Evolutionary conservation across 2,888 invertebrate genomes (phyloP), one percentile per base, ranked within the genome.

Genomic region (Drosophila robusta): DNA sequence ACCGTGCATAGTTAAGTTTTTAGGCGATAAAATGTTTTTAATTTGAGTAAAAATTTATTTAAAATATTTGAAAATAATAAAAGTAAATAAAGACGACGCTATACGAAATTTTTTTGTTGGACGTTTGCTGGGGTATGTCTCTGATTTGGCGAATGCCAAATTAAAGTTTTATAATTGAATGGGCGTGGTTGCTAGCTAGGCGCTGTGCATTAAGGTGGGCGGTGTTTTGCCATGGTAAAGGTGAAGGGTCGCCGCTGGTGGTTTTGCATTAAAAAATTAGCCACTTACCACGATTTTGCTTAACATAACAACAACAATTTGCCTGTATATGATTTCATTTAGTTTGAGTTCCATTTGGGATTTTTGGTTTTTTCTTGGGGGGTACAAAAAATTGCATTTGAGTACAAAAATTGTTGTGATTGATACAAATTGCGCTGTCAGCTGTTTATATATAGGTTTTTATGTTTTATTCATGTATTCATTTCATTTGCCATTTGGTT

Each of bases 221-320:
- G 42, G 73, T 44, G 64, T 49, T 14, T 42, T 50, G 51, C 14
- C n/a, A 9, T 9, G 34, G 39, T 42, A 32, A 29, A 8, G 32
- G 32, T 39, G 24, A 16, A 52, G 42, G 34, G 42, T 26, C 38
- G 60, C 39, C 66, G 50, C 62, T 61, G 49, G 60, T 66, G 67
- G 73, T 70, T 55, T 55, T 71, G 67, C 75, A 65, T 80, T 80
- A 70, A 78, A 85, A 80, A 85, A 74, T 70, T 87, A 78, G 76
- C 81, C 89, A 89, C 89, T 89, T 89, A 89, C 89, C 89, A 89
- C 82, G 57, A 67, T 56, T 58, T 73, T 72, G 72, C 67, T 70
- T 73, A 78, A 62, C 66, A 74, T 73, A 75, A 77, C 63, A 70
- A 75, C 62, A 78, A 63, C 66, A 74, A 70, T 66, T 62, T 62